These are phyloP conservation scores for Germaria angustata DNA, from an alignment of 2,888 invertebrate species.

Conservation along the genomic window DNA sequence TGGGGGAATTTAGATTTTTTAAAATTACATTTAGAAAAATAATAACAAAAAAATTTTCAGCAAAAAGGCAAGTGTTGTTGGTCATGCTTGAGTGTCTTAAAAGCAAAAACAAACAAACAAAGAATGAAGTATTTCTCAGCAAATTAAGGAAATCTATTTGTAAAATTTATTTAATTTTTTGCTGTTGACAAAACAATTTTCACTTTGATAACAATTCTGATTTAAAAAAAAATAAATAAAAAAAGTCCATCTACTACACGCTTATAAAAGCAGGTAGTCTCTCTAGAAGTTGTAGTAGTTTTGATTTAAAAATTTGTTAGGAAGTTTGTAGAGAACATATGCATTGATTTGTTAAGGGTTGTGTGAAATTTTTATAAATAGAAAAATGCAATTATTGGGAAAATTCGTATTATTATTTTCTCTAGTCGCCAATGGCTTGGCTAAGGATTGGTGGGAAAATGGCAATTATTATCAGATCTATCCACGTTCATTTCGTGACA, in stretches of 20 bases:
- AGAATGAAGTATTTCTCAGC: neutral
- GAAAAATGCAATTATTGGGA: constrained; percentile 40
- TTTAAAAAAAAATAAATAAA: neutral
- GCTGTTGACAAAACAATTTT: constrained; percentile 55
- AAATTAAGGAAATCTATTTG: constrained; percentile 19
- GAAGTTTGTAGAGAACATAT: neutral
- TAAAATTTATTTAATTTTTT: neutral
- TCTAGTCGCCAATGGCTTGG: neutral
- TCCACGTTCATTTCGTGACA: constrained; percentile 89
- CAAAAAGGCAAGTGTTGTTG: neutral
- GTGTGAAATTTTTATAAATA: neutral
- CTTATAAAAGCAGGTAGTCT: constrained; percentile 50
- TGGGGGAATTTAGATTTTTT: too few species aligned
- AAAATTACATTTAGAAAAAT: constrained; percentile 3
- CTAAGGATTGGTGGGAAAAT: constrained; percentile 77
- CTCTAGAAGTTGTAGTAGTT: constrained; percentile 22
- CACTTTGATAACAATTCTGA: constrained; percentile 27
- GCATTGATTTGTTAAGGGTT: neutral
- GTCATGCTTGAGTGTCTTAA: constrained; percentile 39
- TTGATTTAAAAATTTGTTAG: constrained; percentile 13
- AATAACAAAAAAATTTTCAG: neutral
- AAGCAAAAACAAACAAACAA: neutral
- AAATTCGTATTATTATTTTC: constrained; percentile 41
- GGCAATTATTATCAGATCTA: constrained; percentile 88
- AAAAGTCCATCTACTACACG: neutral